A percentile compares a stretch with the other conserved stretches of the same genome.
phyloP scores from a whole-genome alignment of 2,797 vertebrate genomes.

The Malurus leucopterus region DNA sequence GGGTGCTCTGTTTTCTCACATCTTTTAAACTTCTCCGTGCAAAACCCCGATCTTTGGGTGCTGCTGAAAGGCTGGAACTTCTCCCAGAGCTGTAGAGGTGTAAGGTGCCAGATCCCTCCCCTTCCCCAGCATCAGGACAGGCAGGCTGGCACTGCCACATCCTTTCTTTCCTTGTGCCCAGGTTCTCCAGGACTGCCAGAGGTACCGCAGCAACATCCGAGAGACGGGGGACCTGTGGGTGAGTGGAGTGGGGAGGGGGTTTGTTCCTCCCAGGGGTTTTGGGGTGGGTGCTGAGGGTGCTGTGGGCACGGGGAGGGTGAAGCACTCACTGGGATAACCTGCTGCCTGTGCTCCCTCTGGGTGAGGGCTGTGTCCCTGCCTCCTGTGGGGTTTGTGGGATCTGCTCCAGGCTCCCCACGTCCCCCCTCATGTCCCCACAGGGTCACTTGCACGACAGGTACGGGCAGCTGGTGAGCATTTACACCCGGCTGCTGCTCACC shows the following conservation, averaged over 20 bases:
- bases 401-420: rapidly evolving
- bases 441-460: conserved; percentile 88
- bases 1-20: rapidly evolving
- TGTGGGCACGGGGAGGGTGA: rapidly evolving
- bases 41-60: rapidly evolving
- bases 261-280: not conserved
- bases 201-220: conserved; percentile 86
- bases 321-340: not conserved
- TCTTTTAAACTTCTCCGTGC: not conserved
- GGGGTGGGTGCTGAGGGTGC: not conserved
- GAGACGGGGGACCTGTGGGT: conserved; percentile 91
- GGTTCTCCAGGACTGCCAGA: conserved; percentile 95
- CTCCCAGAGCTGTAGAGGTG: not conserved
- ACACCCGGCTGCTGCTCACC: conserved; percentile 85
- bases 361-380: not conserved
- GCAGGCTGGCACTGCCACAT: not conserved
- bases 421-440: conserved; percentile 55
- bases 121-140: not conserved
- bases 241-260: not conserved
- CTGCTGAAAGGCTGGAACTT: not conserved
- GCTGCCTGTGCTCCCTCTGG: rapidly evolving
- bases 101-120: not conserved
- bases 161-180: conserved; percentile 12
- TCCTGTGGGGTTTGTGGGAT: rapidly evolving
- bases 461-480: conserved; percentile 86